Evolutionary conservation across 2,113 vertebrate species (phyloP).

Genomic region (Chaenogobius annularis): DNA sequence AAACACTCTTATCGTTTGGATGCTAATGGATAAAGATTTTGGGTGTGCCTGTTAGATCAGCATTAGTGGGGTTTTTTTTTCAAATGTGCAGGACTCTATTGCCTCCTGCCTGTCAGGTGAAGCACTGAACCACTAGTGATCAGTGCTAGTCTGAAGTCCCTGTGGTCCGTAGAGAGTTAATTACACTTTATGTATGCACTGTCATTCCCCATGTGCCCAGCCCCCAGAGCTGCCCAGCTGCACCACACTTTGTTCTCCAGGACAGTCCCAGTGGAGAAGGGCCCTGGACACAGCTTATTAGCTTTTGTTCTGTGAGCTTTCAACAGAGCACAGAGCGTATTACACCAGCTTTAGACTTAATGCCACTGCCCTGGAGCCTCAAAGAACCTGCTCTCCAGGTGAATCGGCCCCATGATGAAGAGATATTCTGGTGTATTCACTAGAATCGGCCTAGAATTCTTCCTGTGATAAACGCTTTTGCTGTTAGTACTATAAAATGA

Average conservation of each 20-base stretch:
- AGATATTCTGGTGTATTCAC: not conserved
- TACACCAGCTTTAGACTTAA: slow-evolving; percentile 33
- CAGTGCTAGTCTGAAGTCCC: slow-evolving; percentile 11
- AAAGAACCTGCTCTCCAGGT: slow-evolving; percentile 27
- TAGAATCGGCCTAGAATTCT: not conserved
- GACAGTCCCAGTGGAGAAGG: slow-evolving; percentile 53
- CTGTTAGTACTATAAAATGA: not conserved
- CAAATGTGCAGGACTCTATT: slow-evolving; percentile 53
- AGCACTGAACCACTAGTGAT: slow-evolving; percentile 44
- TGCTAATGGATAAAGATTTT: slow-evolving; percentile 40
- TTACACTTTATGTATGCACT: slow-evolving; percentile 72
- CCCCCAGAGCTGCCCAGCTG: slow-evolving; percentile 46
- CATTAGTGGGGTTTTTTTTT: slow-evolving; percentile 41
- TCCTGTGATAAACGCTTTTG: not conserved
- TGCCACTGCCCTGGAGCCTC: slow-evolving; percentile 20
- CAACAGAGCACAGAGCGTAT: slow-evolving; percentile 15
- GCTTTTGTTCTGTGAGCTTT: slow-evolving; percentile 42
- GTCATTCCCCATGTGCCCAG: slow-evolving; percentile 66
- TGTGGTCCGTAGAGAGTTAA: slow-evolving; percentile 66
- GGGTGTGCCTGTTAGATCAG: slow-evolving; percentile 21
- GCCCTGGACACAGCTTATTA: slow-evolving; percentile 54
- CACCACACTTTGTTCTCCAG: slow-evolving; percentile 56
- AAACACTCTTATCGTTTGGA: slow-evolving; percentile 44
- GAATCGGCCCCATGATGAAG: slow-evolving; percentile 5
- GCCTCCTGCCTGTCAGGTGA: slow-evolving; percentile 57